These are phyloP conservation scores for Pandion haliaetus DNA, from an alignment of 2,113 vertebrate genomes.

Conservation along the genomic window DNA sequence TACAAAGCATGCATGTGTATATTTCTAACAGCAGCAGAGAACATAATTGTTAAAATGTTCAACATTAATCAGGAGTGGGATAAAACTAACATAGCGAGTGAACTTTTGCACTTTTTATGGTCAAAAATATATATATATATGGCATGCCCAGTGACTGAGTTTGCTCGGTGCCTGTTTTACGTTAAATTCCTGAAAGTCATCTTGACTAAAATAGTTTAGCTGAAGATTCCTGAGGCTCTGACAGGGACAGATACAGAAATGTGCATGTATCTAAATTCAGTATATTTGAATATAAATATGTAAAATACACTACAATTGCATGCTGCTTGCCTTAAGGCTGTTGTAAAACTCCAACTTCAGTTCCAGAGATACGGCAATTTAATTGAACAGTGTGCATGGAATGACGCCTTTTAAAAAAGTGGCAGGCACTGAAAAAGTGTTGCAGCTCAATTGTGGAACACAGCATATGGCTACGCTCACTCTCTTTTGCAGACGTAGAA, in stretches of 20 bases:
- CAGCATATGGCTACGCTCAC: background rate
- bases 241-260: background rate
- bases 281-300: background rate
- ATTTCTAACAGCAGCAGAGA: conserved; percentile 5
- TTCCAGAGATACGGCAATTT: background rate
- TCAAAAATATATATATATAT: background rate
- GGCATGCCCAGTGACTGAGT: background rate
- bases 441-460: background rate
- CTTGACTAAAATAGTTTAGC: conserved; percentile 11
- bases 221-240: conserved; percentile 13
- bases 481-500: background rate
- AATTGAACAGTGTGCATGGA: background rate
- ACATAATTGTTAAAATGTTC: conserved; percentile 27
- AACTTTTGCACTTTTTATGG: conserved; percentile 30
- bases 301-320: background rate
- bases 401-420: background rate
- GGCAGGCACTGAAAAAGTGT: background rate
- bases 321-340: background rate
- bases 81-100: conserved; percentile 32
- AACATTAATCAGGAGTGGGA: background rate
- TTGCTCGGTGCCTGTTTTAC: conserved; percentile 6
- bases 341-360: background rate
- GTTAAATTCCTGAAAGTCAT: conserved; percentile 36
- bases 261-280: background rate
- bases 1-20: background rate